Base-by-base conservation (phyloP, 2,888 invertebrate species). In the Cordilura impudica region DNA sequence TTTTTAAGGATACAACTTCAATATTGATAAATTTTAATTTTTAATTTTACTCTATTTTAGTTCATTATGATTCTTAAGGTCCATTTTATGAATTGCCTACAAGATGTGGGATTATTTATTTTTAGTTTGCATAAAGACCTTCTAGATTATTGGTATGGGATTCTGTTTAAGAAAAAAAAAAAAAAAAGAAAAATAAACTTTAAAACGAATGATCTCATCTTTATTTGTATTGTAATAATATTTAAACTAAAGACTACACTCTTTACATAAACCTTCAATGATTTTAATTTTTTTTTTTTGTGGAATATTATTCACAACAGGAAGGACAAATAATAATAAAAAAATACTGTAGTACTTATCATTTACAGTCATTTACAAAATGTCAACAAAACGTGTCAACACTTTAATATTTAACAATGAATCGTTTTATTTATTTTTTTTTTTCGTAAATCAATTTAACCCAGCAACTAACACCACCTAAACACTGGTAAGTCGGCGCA, bases 261-360 rank as follows among this genome's bases (percentile, higher is more conserved):
- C n/a, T 39, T 12, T 39, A n/a, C 35, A n/a, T n/a, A 39, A 39
- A 39, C 35, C 35, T 39, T 39, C 35, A 39, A 39, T 39, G 35
- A 39, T n/a, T n/a, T n/a, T n/a, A 2, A 12, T 39, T 39, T 39
- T 39, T 12, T 12, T 31, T 39, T 12, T 35, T 39, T 39, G 4
- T n/a, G n/a, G n/a, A 12, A 39, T 35, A 5, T 1, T 5, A 12
- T 60, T 26, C 51, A 21, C 5, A 21, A 47, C 60, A 67, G 60
- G 74, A 74, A 74, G 74, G 74, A 53, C 60, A 74, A 67, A 60
- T 29, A 63, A 43, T 43, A 4, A 26, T 10, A 10, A 29, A 53
- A 63, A 51, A 53, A 58, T 18, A 61, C 10, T 14, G 7, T 58
- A 58, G 4, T 45, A n/a, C 5, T 21, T 43, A 23, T 35, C 51